Evolutionary conservation across 2,113 vertebrate genomes (phyloP), one percentile per base, ranked within the genome.

Genomic region (Saccopteryx leptura): DNA sequence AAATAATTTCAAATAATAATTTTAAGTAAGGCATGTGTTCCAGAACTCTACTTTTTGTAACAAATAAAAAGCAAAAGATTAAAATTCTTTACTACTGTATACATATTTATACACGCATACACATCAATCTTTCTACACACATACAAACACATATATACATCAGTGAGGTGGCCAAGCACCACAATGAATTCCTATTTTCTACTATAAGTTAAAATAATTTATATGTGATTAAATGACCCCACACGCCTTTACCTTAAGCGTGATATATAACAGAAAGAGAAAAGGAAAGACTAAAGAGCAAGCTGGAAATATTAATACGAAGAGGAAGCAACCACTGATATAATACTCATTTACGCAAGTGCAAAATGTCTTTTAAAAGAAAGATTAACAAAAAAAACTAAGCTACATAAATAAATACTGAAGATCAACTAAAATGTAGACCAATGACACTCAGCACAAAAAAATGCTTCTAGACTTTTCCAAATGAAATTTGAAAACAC

Each of bases 181-280:
- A 75, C 92, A 96, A 83, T 50, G 15, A 90, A 92, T 78, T 84
- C 6, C 46, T 91, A 33, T 54, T 87, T 11, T 81, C 71, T 83
- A 71, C 8, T 68, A 72, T 61, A 87, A 91, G 28, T 63, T 90
- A 68, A 90, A 94, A 66, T 60, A 85, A 68, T 39, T 65, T 48
- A 28, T 9, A 68, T 63, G 15, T 33, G 26, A 75, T 63, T 65
- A 75, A 85, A 81, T 54, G 15, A 92, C 4, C 48, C 26, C 46
- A 78, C 24, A 80, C 7, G 61, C 79, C 66, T 94, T 90, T 48
- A 50, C 71, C 61, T 87, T 83, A 69, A 84, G 80, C 85, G 23
- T 50, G 50, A 87, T 72, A 56, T 24, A 66, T 1, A 86, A 23
- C 95, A 81, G 46, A 4, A 54, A 33, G 12, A 71, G 28, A 88